Conservation (phyloP, 2,888 invertebrate species). For the Trichogramma dendrolimi region DNA sequence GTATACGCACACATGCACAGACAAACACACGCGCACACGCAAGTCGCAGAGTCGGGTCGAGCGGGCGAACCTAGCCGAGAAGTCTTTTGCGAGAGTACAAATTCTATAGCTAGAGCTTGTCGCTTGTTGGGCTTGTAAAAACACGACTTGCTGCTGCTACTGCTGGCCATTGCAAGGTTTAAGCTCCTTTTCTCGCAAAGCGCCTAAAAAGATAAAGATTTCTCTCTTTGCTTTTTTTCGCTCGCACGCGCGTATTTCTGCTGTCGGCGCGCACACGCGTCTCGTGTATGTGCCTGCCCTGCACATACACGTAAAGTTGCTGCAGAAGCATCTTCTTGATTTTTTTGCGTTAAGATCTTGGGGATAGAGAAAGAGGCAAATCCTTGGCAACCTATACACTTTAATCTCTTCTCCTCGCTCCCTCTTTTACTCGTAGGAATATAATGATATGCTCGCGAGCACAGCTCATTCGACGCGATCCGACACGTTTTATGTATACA, state of each 20-base stretch:
- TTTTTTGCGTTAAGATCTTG: slow-evolving; percentile 2
- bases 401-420: too few species aligned
- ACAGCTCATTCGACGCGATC: too few species aligned
- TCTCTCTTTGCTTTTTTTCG: neutral
- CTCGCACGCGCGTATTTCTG: too few species aligned
- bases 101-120: slow-evolving; percentile 20
- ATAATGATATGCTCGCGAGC: too few species aligned
- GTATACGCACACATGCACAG: too few species aligned
- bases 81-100: neutral
- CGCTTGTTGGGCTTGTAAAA: slow-evolving; percentile 18
- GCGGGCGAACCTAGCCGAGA: too few species aligned
- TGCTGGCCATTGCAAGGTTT: slow-evolving; percentile 3
- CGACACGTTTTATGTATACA: too few species aligned
- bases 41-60: too few species aligned
- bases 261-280: neutral
- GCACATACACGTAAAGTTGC: neutral
- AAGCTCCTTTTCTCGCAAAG: slow-evolving; percentile 24
- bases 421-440: too few species aligned
- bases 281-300: neutral
- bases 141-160: slow-evolving; percentile 16
- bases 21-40: too few species aligned
- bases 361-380: too few species aligned
- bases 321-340: slow-evolving; percentile 8
- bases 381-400: too few species aligned
- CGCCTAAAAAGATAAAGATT: slow-evolving; percentile 27